Conservation (phyloP, 2,888 invertebrate genomes). For the Escarpia spicata region DNA sequence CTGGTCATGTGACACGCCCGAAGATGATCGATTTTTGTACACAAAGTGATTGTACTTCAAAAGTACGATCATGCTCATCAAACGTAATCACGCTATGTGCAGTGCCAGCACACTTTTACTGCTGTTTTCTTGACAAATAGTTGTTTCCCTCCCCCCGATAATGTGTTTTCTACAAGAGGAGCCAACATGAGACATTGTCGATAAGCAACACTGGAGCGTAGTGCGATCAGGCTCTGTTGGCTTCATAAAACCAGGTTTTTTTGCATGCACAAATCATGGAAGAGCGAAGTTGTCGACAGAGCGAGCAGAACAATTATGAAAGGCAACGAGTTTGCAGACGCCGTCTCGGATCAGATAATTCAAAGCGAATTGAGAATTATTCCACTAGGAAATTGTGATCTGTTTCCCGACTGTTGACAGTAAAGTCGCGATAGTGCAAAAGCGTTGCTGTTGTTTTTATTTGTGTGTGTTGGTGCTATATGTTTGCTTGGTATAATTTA, state of each 20-base stretch:
- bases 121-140: slow-evolving; percentile 3
- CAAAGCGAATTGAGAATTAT: background rate
- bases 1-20: background rate
- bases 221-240: background rate
- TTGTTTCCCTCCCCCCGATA: background rate
- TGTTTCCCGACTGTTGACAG: slow-evolving; percentile 9
- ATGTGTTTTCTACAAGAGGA: background rate
- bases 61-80: slow-evolving; percentile 1
- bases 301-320: slow-evolving; percentile 3
- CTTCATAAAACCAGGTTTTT: background rate
- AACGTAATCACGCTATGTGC: background rate
- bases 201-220: background rate
- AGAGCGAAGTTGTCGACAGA: background rate
- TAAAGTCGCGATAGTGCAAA: slow-evolving; percentile 6
- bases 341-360: slow-evolving; percentile 12
- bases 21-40: background rate
- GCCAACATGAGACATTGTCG: background rate
- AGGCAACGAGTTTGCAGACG: background rate
- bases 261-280: slow-evolving; percentile 11
- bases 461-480: background rate
- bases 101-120: background rate
- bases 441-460: background rate
- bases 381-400: slow-evolving; percentile 12
- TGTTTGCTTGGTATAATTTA: no score
- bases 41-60: background rate